Base-by-base conservation (phyloP, 2,797 vertebrate species). In the Sebastes alutus region DNA sequence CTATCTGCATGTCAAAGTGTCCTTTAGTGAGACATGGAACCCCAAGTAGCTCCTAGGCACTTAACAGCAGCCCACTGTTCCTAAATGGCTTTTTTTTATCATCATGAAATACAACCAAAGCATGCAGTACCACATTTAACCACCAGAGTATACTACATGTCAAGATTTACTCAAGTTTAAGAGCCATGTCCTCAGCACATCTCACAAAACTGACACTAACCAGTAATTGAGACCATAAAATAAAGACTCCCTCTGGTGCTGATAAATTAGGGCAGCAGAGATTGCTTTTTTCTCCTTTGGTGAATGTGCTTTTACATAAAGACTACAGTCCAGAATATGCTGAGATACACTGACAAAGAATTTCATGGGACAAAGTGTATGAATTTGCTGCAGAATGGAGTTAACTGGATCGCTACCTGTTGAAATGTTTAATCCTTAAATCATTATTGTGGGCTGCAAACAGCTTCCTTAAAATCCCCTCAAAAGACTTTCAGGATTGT, bases 61-160 rank as follows among this genome's bases (percentile, higher is more conserved):
- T 11, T 33, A 2, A 33, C 33, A 35, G 33, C 33, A 35, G 33
- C 33, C 33, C 33, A 35, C 33, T 35, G 33, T 0, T 35, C 33
- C 33, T 35, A 35, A 35, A 35, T 0, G 33, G 33, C 33, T 35
- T 46, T 25, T 42, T 46, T 46, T 46, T 20, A 23, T 22, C 7
- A 13, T 59, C 22, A 71, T 14, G 11, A 66, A 54, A 54, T 1
- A 1, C 7, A n/a, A 2, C 1, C 13, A 27, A 22, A 63, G 22
- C 22, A 13, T 87, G 85, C 80, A 91, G 42, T 90, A 78, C 72
- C 52, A 0, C 22, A 33, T 67, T 5, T 79, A 18, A 81, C 74
- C 94, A 92, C 79, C 65, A 95, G 95, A 92, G 92, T 77, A 80
- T 87, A 89, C 87, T 71, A 71, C 67, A 88, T 65, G 81, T 72